A percentile compares a stretch with the other conserved stretches of the same genome.
phyloP scores from a whole-genome alignment of 2,797 vertebrate species.

The Triplophysa yarkandensis region DNA sequence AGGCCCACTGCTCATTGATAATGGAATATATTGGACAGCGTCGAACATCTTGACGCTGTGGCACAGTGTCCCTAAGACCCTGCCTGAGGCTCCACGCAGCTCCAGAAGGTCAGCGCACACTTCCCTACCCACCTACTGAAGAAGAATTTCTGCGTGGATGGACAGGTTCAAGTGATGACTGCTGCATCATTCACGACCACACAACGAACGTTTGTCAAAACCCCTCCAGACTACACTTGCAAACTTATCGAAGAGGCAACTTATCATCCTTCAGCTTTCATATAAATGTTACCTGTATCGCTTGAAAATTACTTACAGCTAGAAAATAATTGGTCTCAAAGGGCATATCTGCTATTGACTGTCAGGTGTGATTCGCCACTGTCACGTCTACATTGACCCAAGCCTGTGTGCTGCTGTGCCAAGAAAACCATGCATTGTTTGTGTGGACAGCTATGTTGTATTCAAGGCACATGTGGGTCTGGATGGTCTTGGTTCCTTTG shows the following conservation, averaged over 20 bases:
- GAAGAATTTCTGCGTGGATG: too few relatives aligned
- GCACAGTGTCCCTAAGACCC: conserved; percentile 37
- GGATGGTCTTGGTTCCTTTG: conserved; percentile 42
- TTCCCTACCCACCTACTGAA: conserved; percentile 24
- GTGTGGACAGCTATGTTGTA: conserved; percentile 25
- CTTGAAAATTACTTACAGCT: conserved; percentile 54
- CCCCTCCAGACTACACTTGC: conserved; percentile 30
- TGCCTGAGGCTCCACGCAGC: conserved; percentile 48
- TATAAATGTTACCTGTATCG: conserved; percentile 22
- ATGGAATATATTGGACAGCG: conserved; percentile 25
- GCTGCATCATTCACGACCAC: conserved; percentile 49
- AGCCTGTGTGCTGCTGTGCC: conserved; percentile 47
- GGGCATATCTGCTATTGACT: conserved; percentile 45
- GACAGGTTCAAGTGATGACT: conserved; percentile 39
- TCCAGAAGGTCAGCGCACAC: conserved; percentile 40
- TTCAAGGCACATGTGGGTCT: conserved; percentile 41
- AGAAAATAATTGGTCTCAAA: conserved; percentile 59
- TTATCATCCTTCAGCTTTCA: conserved; percentile 36
- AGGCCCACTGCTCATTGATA: conserved; percentile 60
- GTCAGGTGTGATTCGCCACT: conserved; percentile 52
- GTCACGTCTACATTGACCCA: conserved; percentile 49
- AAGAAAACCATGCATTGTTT: conserved; percentile 42
- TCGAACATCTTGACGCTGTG: conserved; percentile 39
- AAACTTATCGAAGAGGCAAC: conserved; percentile 42
- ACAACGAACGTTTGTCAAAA: conserved; percentile 18